Conservation (phyloP, 2,888 invertebrate species). For the Bombyx huttoni region DNA sequence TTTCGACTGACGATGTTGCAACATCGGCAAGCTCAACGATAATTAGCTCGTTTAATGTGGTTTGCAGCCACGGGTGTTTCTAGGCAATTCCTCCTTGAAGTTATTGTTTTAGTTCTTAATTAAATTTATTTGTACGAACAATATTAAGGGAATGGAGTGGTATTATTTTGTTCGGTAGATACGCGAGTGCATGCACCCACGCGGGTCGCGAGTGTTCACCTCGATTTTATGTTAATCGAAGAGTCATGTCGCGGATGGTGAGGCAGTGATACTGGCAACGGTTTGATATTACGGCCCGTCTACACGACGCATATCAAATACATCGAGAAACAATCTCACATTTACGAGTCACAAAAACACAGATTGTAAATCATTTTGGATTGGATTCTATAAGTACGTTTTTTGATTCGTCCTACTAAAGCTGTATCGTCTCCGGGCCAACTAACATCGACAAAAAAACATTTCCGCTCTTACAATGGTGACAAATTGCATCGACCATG, state of each 20-base stretch:
- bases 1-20: constrained; percentile 47
- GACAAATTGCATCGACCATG: too few relatives aligned
- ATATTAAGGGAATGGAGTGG: constrained; percentile 11
- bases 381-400: not conserved
- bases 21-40: constrained; percentile 36
- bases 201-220: constrained; percentile 33
- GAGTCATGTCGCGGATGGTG: constrained; percentile 52
- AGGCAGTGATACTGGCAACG: constrained; percentile 22
- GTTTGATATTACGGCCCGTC: constrained; percentile 40
- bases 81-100: constrained; percentile 10
- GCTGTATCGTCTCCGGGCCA: too few relatives aligned
- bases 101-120: constrained; percentile 20
- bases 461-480: too few relatives aligned
- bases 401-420: not conserved
- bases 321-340: constrained; percentile 52
- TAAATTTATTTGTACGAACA: not conserved
- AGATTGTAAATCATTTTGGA: not conserved
- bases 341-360: constrained; percentile 41
- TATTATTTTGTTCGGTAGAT: constrained; percentile 5
- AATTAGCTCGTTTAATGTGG: constrained; percentile 40
- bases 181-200: constrained; percentile 50
- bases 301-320: constrained; percentile 51
- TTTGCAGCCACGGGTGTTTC: constrained; percentile 24
- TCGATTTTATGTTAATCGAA: constrained; percentile 72
- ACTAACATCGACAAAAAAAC: too few relatives aligned